These are phyloP conservation scores for Prunella fulvescens DNA, from an alignment of 2,113 vertebrate genomes.

Conservation along the genomic window DNA sequence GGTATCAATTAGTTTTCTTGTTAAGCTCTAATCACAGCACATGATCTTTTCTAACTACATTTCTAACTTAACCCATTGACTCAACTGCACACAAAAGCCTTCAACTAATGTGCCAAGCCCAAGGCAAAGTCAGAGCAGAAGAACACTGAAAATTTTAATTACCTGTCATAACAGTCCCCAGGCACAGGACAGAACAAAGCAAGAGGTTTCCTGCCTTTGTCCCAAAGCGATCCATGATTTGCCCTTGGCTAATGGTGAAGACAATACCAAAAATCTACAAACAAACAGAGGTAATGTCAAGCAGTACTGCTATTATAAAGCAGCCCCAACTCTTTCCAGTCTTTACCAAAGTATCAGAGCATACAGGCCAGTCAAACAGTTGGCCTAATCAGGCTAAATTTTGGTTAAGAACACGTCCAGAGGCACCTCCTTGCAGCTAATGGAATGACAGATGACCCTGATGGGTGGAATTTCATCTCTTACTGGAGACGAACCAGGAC, in stretches of 20 bases:
- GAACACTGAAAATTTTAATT: neutral
- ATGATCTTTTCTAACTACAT: neutral
- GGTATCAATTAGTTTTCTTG: neutral
- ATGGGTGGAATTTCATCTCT: neutral
- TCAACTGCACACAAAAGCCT: neutral
- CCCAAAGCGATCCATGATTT: constrained; percentile 83
- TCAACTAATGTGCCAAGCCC: neutral
- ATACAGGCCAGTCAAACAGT: neutral
- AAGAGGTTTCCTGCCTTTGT: constrained; percentile 86
- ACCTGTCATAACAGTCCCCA: constrained; percentile 88
- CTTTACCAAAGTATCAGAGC: neutral
- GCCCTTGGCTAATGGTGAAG: constrained; percentile 90
- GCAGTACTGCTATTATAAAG: neutral
- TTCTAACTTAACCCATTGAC: neutral
- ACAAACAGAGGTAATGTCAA: constrained; percentile 24
- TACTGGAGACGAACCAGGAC: neutral
- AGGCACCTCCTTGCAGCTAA: neutral
- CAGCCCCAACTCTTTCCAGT: neutral
- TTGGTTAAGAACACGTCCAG: neutral
- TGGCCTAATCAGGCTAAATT: neutral
- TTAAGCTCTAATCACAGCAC: neutral
- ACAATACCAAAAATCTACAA: constrained; percentile 92
- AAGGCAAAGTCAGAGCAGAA: neutral
- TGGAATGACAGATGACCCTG: neutral
- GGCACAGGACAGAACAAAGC: constrained; percentile 82